These are phyloP conservation scores for Drosophila yakuba DNA, from an alignment of 1,140 invertebrate genomes.

Conservation along the genomic window DNA sequence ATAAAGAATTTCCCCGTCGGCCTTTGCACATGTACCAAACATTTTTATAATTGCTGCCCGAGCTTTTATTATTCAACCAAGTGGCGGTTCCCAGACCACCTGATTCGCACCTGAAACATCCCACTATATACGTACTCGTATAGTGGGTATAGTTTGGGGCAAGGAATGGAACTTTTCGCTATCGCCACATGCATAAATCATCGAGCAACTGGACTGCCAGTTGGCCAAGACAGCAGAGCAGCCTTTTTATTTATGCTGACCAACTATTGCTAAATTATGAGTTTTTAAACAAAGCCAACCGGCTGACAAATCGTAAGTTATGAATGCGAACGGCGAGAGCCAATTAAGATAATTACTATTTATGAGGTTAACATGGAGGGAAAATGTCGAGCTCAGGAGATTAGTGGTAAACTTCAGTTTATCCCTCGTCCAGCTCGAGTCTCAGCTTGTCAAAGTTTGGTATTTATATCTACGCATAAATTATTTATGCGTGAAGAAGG, in stretches of 20 bases:
- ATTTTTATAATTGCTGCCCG: slow-evolving; percentile 60
- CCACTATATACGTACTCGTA: not conserved
- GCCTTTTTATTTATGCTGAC: slow-evolving; percentile 59
- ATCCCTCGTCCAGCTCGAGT: slow-evolving; percentile 16
- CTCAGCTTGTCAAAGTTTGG: slow-evolving; percentile 57
- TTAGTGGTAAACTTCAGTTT: slow-evolving; percentile 67
- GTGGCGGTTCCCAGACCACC: slow-evolving; percentile 23
- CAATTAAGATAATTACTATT: slow-evolving; percentile 80
- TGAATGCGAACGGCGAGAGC: slow-evolving; percentile 58
- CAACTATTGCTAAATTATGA: slow-evolving; percentile 63
- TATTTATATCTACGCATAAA: slow-evolving; percentile 78
- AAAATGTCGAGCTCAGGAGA: slow-evolving; percentile 54
- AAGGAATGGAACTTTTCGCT: slow-evolving; percentile 43
- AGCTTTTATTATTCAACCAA: slow-evolving; percentile 59
- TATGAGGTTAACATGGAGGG: slow-evolving; percentile 61
- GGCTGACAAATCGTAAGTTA: slow-evolving; percentile 47
- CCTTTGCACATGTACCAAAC: slow-evolving; percentile 44
- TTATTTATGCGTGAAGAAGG: slow-evolving; percentile 70
- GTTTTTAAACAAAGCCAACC: slow-evolving; percentile 61
- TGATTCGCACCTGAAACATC: not conserved
- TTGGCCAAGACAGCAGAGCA: slow-evolving; percentile 1
- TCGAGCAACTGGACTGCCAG: slow-evolving; percentile 14
- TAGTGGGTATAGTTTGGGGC: not conserved
- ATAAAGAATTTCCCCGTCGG: slow-evolving; percentile 29
- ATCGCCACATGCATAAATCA: slow-evolving; percentile 64